Conservation (phyloP, 2,888 invertebrate species). For the Eugnorisma glareosa region DNA sequence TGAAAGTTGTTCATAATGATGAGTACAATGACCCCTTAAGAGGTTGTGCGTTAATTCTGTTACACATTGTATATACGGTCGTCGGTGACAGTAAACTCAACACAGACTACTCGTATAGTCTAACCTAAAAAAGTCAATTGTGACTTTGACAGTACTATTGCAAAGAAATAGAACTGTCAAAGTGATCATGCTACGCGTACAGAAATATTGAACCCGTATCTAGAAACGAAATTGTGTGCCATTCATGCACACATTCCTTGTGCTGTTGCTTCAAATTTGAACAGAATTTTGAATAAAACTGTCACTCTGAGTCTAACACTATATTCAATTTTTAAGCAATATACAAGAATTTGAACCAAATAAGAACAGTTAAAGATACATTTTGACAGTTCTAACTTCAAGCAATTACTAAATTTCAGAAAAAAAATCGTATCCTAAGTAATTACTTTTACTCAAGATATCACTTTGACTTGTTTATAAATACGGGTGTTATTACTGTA, state of each 20-base stretch:
- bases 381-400: not conserved
- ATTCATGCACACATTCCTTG: too few species aligned
- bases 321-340: not conserved
- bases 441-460: not conserved
- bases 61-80: too few species aligned
- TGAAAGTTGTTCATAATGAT: too few species aligned
- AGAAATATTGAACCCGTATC: not conserved
- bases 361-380: not conserved
- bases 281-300: too few species aligned
- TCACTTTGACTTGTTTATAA: not conserved
- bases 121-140: not conserved
- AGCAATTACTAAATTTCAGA: not conserved
- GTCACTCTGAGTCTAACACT: too few species aligned
- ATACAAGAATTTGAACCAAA: not conserved
- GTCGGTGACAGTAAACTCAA: not conserved
- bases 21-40: too few species aligned
- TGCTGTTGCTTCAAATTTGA: too few species aligned
- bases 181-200: not conserved
- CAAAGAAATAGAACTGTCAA: not conserved
- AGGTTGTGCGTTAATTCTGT: too few species aligned
- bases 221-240: not conserved
- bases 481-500: not conserved
- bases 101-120: not conserved
- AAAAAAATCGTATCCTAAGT: not conserved
- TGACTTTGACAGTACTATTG: not conserved